phyloP scores from a whole-genome alignment of 2,888 invertebrate genomes.

The Andricus quercusramuli region DNA sequence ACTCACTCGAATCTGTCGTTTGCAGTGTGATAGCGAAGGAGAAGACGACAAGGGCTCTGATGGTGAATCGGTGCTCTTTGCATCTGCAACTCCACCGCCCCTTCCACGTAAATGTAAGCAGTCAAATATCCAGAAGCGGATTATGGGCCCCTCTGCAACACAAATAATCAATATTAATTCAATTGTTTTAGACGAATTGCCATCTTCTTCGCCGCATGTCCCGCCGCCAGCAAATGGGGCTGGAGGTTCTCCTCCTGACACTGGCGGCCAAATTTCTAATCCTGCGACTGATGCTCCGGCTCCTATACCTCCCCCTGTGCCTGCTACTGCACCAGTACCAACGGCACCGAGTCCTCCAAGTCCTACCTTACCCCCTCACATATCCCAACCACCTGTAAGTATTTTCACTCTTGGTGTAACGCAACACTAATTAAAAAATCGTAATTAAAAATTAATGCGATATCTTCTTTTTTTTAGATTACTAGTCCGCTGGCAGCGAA shows the following conservation, averaged over 20 bases:
- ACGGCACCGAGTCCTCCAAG: slow-evolving; percentile 84
- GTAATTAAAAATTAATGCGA: not conserved
- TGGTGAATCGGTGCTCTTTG: slow-evolving; percentile 86
- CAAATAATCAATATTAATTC: slow-evolving; percentile 7
- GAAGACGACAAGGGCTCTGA: slow-evolving; percentile 95
- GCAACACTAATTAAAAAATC: not conserved
- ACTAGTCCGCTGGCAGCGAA: slow-evolving; percentile 78
- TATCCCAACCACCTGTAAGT: slow-evolving; percentile 78
- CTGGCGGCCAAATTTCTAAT: slow-evolving; percentile 77
- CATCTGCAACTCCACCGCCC: slow-evolving; percentile 84
- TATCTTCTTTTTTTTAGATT: slow-evolving; percentile 67
- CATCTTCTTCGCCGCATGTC: slow-evolving; percentile 77
- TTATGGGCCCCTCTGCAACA: not conserved
- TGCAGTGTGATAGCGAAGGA: slow-evolving; percentile 96
- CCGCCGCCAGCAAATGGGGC: slow-evolving; percentile 77
- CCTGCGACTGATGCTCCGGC: slow-evolving; percentile 83
- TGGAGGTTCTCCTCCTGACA: slow-evolving; percentile 77
- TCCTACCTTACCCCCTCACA: slow-evolving; percentile 79
- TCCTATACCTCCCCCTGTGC: slow-evolving; percentile 86
- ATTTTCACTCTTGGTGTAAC: not conserved
- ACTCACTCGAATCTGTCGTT: slow-evolving; percentile 67
- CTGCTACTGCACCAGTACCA: slow-evolving; percentile 84
- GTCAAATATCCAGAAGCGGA: not conserved
- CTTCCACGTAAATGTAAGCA: slow-evolving; percentile 80
- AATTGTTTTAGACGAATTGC: slow-evolving; percentile 76